phyloP scores from a whole-genome alignment of 2,888 invertebrate species.

The Cheilosia soror region DNA sequence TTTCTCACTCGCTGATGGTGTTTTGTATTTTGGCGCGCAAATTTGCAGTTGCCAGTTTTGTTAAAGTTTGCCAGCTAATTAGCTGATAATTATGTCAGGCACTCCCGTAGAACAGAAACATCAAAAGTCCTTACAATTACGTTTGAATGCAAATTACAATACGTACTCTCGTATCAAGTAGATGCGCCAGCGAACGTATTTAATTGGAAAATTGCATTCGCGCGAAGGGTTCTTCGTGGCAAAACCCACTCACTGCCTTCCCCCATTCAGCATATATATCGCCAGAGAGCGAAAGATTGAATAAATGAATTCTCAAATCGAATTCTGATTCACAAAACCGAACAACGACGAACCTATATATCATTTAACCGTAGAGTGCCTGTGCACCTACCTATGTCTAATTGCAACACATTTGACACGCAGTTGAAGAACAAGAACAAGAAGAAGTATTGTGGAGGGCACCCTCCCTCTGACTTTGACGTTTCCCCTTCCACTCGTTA shows the following conservation, averaged over 20 bases:
- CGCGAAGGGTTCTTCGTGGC: slow-evolving; percentile 47
- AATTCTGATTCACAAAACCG: slow-evolving; percentile 72
- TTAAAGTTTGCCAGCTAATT: slow-evolving; percentile 19
- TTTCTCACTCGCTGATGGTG: not conserved
- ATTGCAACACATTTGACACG: slow-evolving; percentile 69
- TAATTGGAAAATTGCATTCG: slow-evolving; percentile 73
- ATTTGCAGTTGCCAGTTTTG: not conserved
- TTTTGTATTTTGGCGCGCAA: not conserved
- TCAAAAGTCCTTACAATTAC: slow-evolving; percentile 48
- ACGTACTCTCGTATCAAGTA: slow-evolving; percentile 56
- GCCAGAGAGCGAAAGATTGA: slow-evolving; percentile 36
- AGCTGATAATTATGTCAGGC: slow-evolving; percentile 37
- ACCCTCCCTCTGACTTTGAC: not conserved
- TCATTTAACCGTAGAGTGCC: slow-evolving; percentile 25
- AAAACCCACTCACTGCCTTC: slow-evolving; percentile 60
- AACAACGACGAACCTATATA: slow-evolving; percentile 43
- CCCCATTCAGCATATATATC: slow-evolving; percentile 14
- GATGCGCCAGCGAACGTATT: slow-evolving; percentile 50
- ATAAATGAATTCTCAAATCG: slow-evolving; percentile 73
- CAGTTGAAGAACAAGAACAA: slow-evolving; percentile 44
- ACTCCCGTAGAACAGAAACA: slow-evolving; percentile 9
- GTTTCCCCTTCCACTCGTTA: slow-evolving; percentile 30
- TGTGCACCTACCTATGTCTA: slow-evolving; percentile 14
- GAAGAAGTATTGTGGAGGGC: slow-evolving; percentile 21
- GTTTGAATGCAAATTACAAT: slow-evolving; percentile 62